These are phyloP conservation scores for Amyelois transitella DNA, from an alignment of 1,140 invertebrate genomes.

Conservation along the genomic window DNA sequence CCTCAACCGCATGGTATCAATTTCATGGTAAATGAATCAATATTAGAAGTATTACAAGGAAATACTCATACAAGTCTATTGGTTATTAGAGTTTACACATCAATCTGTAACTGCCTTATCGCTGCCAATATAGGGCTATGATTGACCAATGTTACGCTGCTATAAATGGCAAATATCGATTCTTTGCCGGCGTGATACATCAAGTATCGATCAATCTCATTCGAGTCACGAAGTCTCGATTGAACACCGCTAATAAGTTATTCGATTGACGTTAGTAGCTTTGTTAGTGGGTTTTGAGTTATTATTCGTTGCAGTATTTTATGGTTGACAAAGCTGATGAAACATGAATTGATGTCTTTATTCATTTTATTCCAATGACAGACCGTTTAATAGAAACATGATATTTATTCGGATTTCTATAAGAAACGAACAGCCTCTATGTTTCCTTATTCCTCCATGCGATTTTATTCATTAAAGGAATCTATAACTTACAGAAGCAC, in stretches of 20 bases:
- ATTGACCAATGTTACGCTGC: conserved; percentile 20
- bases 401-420: no score
- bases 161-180: conserved; percentile 34
- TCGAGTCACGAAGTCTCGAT: conserved; percentile 23
- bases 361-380: no score
- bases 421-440: no score
- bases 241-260: background rate
- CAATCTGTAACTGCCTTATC: background rate
- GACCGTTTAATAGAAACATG: no score
- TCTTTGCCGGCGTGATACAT: conserved; percentile 17
- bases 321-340: background rate
- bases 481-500: no score
- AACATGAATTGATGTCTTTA: no score
- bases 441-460: no score
- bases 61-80: no score
- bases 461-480: no score
- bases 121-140: background rate
- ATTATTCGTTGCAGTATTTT: background rate
- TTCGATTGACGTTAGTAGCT: background rate
- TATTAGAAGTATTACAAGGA: no score
- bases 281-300: background rate
- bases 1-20: no score
- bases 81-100: background rate
- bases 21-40: no score
- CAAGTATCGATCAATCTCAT: conserved; percentile 34